phyloP scores from a whole-genome alignment of 37 sponge, comb jelly and placozoan species.

The Spongilla lacustris region DNA sequence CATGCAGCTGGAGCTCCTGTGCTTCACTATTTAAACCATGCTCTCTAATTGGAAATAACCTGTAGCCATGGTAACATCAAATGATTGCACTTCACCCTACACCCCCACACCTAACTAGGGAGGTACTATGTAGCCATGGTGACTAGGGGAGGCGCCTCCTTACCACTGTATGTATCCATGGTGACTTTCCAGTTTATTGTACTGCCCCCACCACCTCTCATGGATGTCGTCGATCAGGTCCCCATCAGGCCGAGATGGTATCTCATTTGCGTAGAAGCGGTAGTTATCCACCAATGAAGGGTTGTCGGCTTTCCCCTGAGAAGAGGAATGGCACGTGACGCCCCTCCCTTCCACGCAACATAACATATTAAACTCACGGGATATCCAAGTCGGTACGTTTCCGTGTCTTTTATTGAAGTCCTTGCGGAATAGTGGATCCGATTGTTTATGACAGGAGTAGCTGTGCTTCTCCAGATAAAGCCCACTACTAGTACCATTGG shows the following conservation, averaged over 20 bases:
- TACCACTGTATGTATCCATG: slow-evolving; percentile 33
- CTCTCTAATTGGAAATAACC: slow-evolving; percentile 85
- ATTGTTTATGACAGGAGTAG: no score
- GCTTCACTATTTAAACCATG: slow-evolving; percentile 62
- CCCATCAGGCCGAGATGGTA: background rate
- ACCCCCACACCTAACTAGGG: no score
- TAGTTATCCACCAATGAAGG: slow-evolving; percentile 2
- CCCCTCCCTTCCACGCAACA: no score
- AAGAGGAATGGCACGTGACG: no score
- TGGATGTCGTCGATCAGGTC: slow-evolving; percentile 35
- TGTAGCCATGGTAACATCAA: background rate
- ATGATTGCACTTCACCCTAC: background rate
- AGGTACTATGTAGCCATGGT: no score
- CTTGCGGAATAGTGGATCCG: no score
- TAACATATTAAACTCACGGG: no score
- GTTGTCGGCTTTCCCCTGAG: background rate
- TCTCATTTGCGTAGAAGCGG: slow-evolving; percentile 12
- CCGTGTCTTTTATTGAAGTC: no score
- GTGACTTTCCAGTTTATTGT: slow-evolving; percentile 31
- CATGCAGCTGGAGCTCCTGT: slow-evolving; percentile 70
- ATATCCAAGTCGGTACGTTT: no score
- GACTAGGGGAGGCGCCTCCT: no score
- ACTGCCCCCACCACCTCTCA: slow-evolving; percentile 28
- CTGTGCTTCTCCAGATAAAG: no score
- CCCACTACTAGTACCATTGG: no score